phyloP scores from a whole-genome alignment of 2,797 vertebrate species.

The Remorina albescens region DNA sequence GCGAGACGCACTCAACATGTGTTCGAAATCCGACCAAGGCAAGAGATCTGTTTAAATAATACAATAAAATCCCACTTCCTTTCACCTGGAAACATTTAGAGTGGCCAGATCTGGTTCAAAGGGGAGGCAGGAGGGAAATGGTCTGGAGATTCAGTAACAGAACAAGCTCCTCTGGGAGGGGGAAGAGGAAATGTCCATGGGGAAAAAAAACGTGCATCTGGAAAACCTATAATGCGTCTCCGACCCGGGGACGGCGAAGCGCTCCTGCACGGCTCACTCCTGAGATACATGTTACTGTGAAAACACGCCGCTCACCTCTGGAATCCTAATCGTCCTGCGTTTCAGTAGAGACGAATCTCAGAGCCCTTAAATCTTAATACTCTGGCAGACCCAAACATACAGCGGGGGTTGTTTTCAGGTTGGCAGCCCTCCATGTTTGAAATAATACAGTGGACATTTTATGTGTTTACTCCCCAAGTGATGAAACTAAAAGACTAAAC shows the following conservation, averaged over 20 bases:
- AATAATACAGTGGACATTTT: background rate
- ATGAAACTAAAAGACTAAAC: background rate
- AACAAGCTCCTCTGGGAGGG: conserved; percentile 12
- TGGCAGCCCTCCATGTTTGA: background rate
- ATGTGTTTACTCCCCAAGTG: background rate
- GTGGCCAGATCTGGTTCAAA: conserved; percentile 16
- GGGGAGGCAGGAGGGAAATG: conserved; percentile 2
- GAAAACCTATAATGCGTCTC: conserved; percentile 35
- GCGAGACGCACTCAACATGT: conserved; percentile 6
- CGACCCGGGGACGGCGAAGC: conserved; percentile 1
- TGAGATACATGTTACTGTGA: conserved; percentile 42
- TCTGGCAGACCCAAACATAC: background rate
- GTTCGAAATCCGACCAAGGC: conserved; percentile 4
- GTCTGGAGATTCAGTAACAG: conserved; percentile 19
- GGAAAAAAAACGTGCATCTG: conserved; percentile 33
- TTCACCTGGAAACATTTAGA: conserved; percentile 45
- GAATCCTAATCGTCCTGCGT: conserved; percentile 45
- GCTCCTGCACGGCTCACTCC: conserved; percentile 6
- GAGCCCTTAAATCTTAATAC: conserved; percentile 2
- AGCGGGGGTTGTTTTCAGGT: background rate
- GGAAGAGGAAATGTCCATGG: background rate
- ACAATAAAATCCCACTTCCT: conserved; percentile 21
- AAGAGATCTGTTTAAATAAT: conserved; percentile 23
- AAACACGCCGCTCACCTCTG: conserved; percentile 38
- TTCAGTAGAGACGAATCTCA: background rate